Evolutionary conservation across 2,797 vertebrate genomes (phyloP).

Genomic region (Pelodytes ibericus): DNA sequence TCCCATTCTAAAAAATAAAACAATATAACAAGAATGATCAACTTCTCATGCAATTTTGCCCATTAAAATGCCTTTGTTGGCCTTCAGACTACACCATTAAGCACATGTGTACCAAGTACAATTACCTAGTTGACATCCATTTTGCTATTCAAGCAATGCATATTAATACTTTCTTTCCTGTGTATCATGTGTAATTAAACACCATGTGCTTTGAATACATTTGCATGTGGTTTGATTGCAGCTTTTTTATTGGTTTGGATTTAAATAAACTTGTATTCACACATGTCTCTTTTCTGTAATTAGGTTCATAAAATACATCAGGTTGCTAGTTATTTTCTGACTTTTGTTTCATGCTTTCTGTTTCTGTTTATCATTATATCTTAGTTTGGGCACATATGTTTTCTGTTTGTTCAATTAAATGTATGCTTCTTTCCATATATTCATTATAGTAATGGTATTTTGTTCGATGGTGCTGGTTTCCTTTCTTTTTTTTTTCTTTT

Average conservation of each 20-base stretch:
- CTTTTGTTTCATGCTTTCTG: neutral
- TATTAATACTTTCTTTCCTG: neutral
- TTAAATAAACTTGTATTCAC: neutral
- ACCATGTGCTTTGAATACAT: neutral
- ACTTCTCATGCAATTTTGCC: neutral
- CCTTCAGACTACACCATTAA: neutral
- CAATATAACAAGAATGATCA: neutral
- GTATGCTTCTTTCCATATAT: neutral
- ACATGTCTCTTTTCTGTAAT: neutral
- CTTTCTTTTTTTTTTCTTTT: neutral
- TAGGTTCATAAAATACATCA: neutral
- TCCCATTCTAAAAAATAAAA: neutral
- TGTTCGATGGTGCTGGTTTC: neutral
- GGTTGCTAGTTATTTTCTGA: neutral
- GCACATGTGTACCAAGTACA: neutral
- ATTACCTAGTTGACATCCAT: neutral
- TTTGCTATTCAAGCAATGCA: neutral
- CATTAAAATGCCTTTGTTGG: neutral
- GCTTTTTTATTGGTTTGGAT: neutral
- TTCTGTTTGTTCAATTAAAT: neutral
- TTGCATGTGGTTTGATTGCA: neutral
- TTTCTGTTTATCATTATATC: neutral
- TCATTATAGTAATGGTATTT: neutral
- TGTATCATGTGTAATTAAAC: neutral
- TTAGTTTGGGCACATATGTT: neutral